Conservation (phyloP, 2,113 vertebrate genomes). For the Ahaetulla prasina region DNA sequence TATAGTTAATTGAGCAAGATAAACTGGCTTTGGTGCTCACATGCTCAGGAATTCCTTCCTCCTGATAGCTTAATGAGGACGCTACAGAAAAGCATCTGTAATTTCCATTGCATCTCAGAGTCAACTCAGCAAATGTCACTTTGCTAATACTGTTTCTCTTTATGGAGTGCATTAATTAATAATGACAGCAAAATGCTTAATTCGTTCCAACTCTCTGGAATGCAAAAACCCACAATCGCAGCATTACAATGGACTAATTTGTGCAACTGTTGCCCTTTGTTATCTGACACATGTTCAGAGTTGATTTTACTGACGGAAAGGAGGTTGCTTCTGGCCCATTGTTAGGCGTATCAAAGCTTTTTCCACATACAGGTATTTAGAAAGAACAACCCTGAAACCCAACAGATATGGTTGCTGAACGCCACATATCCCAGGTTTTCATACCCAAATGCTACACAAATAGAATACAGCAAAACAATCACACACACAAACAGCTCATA, state of each 20-base stretch:
- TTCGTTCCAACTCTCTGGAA: constrained; percentile 62
- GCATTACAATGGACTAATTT: constrained; percentile 67
- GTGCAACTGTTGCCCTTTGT: constrained; percentile 49
- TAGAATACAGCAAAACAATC: neutral
- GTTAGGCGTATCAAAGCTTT: constrained; percentile 25
- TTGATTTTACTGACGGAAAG: constrained; percentile 62
- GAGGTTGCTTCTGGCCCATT: constrained; percentile 53
- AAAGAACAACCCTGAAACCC: neutral
- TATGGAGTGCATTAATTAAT: constrained; percentile 63
- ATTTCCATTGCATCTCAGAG: constrained; percentile 64
- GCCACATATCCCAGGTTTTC: neutral
- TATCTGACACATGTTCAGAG: constrained; percentile 54
- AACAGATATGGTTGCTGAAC: neutral
- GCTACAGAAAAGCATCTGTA: constrained; percentile 64
- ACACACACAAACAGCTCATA: neutral
- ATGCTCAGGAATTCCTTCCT: constrained; percentile 50
- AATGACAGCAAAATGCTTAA: constrained; percentile 64
- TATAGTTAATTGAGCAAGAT: constrained; percentile 63
- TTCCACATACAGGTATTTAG: neutral
- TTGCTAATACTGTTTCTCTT: constrained; percentile 67
- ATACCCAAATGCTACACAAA: neutral
- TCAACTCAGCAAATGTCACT: constrained; percentile 64
- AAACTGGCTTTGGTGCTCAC: constrained; percentile 55
- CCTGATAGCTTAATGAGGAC: constrained; percentile 60
- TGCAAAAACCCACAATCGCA: constrained; percentile 67